phyloP scores from a whole-genome alignment of 64 coral and sea anemone species.

The Dendrophyllia cribrosa region DNA sequence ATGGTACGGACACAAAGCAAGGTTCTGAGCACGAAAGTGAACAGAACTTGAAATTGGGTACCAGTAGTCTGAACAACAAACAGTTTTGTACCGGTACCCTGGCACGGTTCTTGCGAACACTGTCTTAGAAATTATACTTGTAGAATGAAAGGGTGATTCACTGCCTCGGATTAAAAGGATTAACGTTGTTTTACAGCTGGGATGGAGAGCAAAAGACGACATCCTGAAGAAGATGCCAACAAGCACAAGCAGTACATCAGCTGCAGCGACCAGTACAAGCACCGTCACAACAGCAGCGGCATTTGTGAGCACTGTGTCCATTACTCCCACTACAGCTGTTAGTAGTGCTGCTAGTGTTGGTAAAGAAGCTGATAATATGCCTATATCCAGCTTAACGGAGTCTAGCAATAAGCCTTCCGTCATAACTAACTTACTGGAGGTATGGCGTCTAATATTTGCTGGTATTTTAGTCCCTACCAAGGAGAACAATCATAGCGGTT shows the following conservation, averaged over 20 bases:
- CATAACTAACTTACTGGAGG: slow-evolving; percentile 35
- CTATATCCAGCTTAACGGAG: background rate
- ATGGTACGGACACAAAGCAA: no score
- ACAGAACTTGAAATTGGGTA: no score
- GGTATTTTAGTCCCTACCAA: background rate
- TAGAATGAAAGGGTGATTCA: no score
- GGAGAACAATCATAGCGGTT: background rate
- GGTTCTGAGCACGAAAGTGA: no score
- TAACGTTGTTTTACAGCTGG: slow-evolving; percentile 13
- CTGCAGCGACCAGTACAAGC: background rate
- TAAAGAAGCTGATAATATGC: background rate
- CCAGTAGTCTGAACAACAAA: no score
- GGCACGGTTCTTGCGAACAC: no score
- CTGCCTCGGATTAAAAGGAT: background rate
- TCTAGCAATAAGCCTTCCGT: slow-evolving; percentile 12
- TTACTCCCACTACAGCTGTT: background rate
- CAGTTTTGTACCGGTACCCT: no score
- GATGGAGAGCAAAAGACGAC: slow-evolving; percentile 49
- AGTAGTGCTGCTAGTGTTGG: background rate
- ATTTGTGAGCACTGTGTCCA: background rate
- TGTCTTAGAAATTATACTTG: no score
- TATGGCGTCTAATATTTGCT: background rate
- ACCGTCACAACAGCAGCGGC: slow-evolving; percentile 5
- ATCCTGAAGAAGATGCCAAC: slow-evolving; percentile 32
- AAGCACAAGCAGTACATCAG: background rate